A percentile compares a stretch with the other conserved stretches of the same genome.
These are phyloP conservation scores for Sinocyclocheilus grahami DNA, from an alignment of 2,113 vertebrate species.

Conservation along the genomic window DNA sequence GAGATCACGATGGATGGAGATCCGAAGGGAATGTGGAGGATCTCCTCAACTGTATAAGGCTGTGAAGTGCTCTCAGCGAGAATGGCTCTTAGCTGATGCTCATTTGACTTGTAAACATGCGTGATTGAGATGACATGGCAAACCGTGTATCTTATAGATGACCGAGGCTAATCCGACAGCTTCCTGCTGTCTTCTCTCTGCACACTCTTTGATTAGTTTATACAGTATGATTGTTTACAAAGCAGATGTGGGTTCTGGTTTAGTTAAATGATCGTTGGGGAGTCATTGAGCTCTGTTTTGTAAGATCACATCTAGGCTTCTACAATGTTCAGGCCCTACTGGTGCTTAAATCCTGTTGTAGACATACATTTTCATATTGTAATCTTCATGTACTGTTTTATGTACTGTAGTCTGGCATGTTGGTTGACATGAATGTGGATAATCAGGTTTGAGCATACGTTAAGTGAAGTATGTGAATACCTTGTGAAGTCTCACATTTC, in stretches of 20 bases:
- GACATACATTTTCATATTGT: no score
- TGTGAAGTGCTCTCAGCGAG: neutral
- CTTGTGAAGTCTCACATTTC: neutral
- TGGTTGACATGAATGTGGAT: constrained; percentile 15
- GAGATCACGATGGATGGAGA: neutral
- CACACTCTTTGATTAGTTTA: neutral
- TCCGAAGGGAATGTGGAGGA: neutral
- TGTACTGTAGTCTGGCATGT: neutral
- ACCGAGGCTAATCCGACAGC: neutral
- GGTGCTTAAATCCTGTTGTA: no score
- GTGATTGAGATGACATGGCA: neutral
- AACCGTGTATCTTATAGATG: neutral
- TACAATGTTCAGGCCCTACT: neutral
- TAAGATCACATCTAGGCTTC: neutral
- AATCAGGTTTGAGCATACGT: neutral
- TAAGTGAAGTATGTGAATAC: neutral
- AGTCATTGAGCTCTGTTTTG: neutral
- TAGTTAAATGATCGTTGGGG: neutral
- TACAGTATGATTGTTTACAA: neutral
- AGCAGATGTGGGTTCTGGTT: neutral
- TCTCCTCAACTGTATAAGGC: neutral
- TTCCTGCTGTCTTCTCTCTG: neutral
- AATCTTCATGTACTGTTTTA: no score
- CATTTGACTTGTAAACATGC: neutral
- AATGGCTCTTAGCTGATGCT: neutral